Conservation (phyloP, 2,113 vertebrate species). For the Jacana jacana region DNA sequence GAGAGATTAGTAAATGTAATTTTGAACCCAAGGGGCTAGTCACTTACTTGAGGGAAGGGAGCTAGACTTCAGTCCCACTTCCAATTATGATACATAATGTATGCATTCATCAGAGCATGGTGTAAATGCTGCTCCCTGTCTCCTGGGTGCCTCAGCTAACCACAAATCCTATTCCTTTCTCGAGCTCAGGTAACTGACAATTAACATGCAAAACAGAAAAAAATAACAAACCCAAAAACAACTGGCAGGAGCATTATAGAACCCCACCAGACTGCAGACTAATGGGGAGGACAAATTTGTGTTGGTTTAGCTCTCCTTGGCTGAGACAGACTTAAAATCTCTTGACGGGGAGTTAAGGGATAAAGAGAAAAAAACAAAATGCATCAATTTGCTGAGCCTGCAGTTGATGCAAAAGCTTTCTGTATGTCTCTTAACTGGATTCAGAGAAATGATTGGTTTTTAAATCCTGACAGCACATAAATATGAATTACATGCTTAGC, state of each 20-base stretch:
- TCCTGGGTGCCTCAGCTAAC: not conserved
- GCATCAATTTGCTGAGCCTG: not conserved
- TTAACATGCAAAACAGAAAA: not conserved
- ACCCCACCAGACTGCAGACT: not conserved
- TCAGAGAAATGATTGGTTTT: not conserved
- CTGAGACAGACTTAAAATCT: not conserved
- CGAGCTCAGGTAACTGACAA: not conserved
- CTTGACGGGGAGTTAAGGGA: not conserved
- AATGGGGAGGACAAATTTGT: not conserved
- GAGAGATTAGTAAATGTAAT: constrained; percentile 30
- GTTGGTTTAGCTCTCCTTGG: not conserved
- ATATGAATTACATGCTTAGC: not conserved
- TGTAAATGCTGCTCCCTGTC: not conserved
- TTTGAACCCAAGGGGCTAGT: constrained; percentile 29
- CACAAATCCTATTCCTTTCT: not conserved
- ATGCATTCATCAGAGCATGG: not conserved
- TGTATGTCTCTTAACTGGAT: not conserved
- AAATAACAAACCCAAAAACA: no score
- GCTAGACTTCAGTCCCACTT: not conserved
- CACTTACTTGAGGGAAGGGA: constrained; percentile 3
- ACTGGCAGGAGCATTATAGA: not conserved
- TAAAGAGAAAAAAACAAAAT: not conserved
- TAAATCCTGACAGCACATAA: not conserved
- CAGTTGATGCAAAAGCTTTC: not conserved
- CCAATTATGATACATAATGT: constrained; percentile 10